Evolutionary conservation across 1,140 invertebrate species (phyloP).

Genomic region (Meteorus sp.): DNA sequence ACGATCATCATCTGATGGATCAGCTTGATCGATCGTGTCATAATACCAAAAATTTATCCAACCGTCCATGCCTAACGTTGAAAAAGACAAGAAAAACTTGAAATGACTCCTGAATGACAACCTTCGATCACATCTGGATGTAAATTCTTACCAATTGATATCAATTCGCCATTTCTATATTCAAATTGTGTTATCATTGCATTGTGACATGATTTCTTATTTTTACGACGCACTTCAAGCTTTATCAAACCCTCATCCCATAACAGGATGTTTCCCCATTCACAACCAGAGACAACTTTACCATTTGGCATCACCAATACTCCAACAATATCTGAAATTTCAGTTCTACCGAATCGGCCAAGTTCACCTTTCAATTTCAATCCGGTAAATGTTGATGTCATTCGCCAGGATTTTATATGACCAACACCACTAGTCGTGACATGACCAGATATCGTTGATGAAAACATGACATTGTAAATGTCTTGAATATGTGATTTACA

Average conservation of each 20-base stretch:
- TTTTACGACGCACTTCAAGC: constrained; percentile 73
- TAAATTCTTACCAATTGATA: constrained; percentile 62
- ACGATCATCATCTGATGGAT: constrained; percentile 75
- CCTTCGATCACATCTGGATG: background rate
- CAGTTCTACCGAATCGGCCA: constrained; percentile 87
- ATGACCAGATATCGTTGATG: constrained; percentile 73
- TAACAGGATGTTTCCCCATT: constrained; percentile 87
- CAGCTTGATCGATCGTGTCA: constrained; percentile 80
- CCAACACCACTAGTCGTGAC: constrained; percentile 75
- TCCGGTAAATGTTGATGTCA: constrained; percentile 86
- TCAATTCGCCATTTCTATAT: constrained; percentile 65
- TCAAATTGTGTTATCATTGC: constrained; percentile 75
- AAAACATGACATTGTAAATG: constrained; percentile 79
- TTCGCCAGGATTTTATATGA: constrained; percentile 94
- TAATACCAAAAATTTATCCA: constrained; percentile 85
- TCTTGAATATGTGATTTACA: constrained; percentile 80
- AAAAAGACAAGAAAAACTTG: constrained; percentile 5
- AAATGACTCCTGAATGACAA: background rate
- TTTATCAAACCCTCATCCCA: constrained; percentile 88
- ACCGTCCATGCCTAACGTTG: constrained; percentile 70
- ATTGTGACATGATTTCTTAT: constrained; percentile 72
- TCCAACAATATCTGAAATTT: constrained; percentile 84
- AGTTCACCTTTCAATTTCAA: constrained; percentile 83
- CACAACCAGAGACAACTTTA: constrained; percentile 83
- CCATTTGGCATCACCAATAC: constrained; percentile 83